Base-by-base conservation (phyloP, 2,888 invertebrate species). In the Sicus ferrugineus region DNA sequence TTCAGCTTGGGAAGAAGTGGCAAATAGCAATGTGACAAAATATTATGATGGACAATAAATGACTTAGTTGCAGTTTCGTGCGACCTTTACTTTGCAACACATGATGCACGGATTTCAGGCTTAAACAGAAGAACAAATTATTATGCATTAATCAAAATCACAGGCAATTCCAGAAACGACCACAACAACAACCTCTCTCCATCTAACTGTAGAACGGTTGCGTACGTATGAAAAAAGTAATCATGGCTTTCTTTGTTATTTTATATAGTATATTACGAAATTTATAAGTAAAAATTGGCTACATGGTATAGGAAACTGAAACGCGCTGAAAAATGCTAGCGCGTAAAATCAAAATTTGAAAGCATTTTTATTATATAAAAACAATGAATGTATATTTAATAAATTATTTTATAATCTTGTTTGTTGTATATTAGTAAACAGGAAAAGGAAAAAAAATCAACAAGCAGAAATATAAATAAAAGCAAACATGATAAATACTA, bases 1-100 rank as follows among this genome's bases (percentile, higher is more conserved):
- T 62, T 63, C 88, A 93, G 93, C 92, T 69, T 93, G 93, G 93
- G 90, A 91, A 77, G 92, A 92, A 79, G 88, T 91, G 79, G 88
- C 88, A 61, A 87, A 86, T 73, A 87, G 87, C 75, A 87, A 87
- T 77, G 86, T 87, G 81, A 88, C 89, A 72, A 86, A 88, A 80
- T 89, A 88, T 85, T 90, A 89, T 80, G 87, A 86, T 79, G 89
- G 88, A 79, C 87, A 88, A 80, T 82, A 82, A 80, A 77, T 70
- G n/a, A n/a, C n/a, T n/a, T 48, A 69, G 73, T 70, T 70, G 71
- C 62, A 72, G 66, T 72, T 70, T 68, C 46, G n/a, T 3, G 54
- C 54, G 23, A 16, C 28, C 69, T 72, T 28, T 30, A 16, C 30
- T 46, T 54, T 28, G n/a, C 21, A 23, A 21, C 31, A 52, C 31